phyloP scores from a whole-genome alignment of 2,888 invertebrate genomes.

The Gastrophysa polygoni region DNA sequence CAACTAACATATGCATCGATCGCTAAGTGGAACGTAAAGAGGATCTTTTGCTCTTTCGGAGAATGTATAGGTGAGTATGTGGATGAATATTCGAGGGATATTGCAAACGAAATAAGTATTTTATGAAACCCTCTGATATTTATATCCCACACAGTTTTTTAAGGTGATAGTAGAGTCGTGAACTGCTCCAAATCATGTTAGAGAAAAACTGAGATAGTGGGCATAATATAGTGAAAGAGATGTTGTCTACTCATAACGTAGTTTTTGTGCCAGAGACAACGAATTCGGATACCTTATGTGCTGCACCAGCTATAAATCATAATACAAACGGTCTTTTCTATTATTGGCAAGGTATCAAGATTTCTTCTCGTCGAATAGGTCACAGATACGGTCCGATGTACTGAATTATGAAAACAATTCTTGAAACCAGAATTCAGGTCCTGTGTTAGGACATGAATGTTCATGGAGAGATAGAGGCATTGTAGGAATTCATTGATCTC shows the following conservation, averaged over 20 bases:
- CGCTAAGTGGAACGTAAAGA: constrained; percentile 1
- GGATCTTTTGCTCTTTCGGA: neutral
- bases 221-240: no score
- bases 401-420: no score
- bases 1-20: constrained; percentile 21
- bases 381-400: no score
- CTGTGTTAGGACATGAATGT: no score
- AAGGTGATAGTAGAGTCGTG: no score
- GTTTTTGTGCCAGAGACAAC: neutral
- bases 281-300: neutral
- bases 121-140: no score
- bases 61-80: neutral
- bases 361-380: no score
- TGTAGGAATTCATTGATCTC: neutral
- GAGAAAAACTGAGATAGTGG: no score
- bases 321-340: neutral
- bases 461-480: neutral
- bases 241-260: neutral
- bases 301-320: neutral
- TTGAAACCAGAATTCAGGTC: no score
- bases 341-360: neutral
- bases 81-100: neutral
- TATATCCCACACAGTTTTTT: no score
- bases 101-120: neutral
- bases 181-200: no score